Conservation (phyloP, 2,797 vertebrate species). For the Sebastolobus altivelis region DNA sequence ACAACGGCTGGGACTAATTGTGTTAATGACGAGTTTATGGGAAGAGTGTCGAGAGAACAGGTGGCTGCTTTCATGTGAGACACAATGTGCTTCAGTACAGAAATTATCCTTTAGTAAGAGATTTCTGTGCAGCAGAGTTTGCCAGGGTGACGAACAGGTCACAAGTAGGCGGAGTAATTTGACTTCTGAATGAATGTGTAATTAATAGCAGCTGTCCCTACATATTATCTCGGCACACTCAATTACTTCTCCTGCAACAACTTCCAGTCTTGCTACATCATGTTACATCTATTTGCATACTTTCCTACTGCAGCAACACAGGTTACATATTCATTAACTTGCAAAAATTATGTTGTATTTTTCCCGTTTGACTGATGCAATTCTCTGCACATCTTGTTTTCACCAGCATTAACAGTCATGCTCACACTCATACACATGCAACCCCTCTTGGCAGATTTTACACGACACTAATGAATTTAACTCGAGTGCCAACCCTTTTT, state of each 20-base stretch:
- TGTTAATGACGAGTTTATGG: constrained; percentile 24
- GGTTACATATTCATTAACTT: constrained; percentile 34
- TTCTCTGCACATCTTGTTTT: constrained; percentile 4
- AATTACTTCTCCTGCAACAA: constrained; percentile 34
- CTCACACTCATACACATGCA: not conserved
- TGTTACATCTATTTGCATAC: constrained; percentile 8
- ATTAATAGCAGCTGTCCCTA: constrained; percentile 51
- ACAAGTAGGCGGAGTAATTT: constrained; percentile 38
- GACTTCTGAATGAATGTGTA: constrained; percentile 41
- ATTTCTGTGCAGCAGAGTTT: constrained; percentile 19
- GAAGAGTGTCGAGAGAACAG: constrained; percentile 8
- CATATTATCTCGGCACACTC: constrained; percentile 41
- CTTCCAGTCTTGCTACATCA: constrained; percentile 23
- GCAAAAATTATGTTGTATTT: not conserved
- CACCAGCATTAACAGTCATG: not conserved
- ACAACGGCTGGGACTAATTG: not conserved
- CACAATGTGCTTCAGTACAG: not conserved
- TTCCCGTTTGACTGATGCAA: constrained; percentile 1
- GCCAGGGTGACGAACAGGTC: constrained; percentile 12
- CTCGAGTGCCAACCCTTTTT: not conserved
- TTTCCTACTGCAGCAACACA: not conserved
- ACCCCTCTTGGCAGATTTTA: not conserved
- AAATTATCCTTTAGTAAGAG: constrained; percentile 10
- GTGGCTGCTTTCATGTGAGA: not conserved
- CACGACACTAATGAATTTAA: constrained; percentile 2